Base-by-base conservation (phyloP, 2,888 invertebrate genomes). In the Bhutanitis thaidina region DNA sequence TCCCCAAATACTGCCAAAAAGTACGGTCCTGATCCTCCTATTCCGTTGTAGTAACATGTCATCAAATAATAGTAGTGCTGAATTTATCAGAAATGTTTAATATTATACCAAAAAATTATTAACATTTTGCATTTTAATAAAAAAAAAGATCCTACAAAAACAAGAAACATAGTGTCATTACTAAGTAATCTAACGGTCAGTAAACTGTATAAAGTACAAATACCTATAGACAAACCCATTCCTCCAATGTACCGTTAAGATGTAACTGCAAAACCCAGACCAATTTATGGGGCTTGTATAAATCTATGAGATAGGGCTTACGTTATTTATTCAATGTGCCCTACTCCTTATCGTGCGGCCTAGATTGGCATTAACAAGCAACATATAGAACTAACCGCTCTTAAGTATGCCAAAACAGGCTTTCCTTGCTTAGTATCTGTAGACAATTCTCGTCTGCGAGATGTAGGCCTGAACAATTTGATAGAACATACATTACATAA, bases 271-370 rank as follows among this genome's bases (percentile, higher is more conserved):
- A n/a, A 34, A 34, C 13, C 43, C 10, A 20, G 20, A 10, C 29
- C 50, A 45, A 51, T 51, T 51, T 51, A 51, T 51, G 29, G 25
- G 40, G 13, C 50, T 27, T 40, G 35, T 40, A 27, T 29, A 29
- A 32, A 37, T 16, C 48, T 41, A 34, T 20, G 34, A 51, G 51
- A 51, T 51, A 41, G 35, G 36, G 36, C 37, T 20, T n/a, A 4
- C 15, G 12, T 50, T 38, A 49, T 40, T 47, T 40, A 47, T 41
- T 41, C 37, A 12, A 37, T n/a, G 30, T 7, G 35, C 32, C 30
- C 46, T 29, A 51, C 16, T 32, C 45, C n/a, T 12, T n/a, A 8
- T 32, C 38, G 43, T 37, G 43, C 30, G 13, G 7, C 34, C 34
- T 44, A 29, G 50, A 44, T 40, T 27, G 15, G 35, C 8, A 41